Evolutionary conservation across 2,797 vertebrate species (phyloP).

Genomic region (Poliocrania exsul): DNA sequence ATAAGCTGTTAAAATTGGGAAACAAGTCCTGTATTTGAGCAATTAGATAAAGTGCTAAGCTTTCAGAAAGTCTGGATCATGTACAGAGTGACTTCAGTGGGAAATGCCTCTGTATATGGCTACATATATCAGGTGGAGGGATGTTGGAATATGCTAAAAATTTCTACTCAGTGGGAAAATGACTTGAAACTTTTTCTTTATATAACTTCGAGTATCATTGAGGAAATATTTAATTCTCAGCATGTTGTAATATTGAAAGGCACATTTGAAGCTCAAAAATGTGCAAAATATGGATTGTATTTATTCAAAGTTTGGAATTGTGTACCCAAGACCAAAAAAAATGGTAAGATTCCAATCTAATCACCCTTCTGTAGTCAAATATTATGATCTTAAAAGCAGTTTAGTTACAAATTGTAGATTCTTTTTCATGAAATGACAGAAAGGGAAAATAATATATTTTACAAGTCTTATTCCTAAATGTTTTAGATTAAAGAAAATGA

Average conservation of each 20-base stretch:
- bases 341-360: neutral
- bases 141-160: neutral
- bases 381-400: neutral
- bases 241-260: neutral
- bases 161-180: neutral
- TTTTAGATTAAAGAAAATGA: neutral
- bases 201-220: neutral
- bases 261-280: neutral
- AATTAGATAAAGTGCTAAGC: neutral
- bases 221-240: neutral
- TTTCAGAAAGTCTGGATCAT: neutral
- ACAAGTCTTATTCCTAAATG: neutral
- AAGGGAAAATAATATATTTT: neutral
- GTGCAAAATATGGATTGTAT: accelerated
- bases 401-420: neutral
- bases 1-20: neutral
- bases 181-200: neutral
- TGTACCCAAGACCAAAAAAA: neutral
- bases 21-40: neutral
- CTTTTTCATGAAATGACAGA: neutral
- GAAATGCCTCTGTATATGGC: neutral
- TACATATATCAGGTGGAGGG: neutral
- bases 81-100: neutral
- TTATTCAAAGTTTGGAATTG: neutral
- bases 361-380: neutral